Evolutionary conservation across 2,113 vertebrate species (phyloP), one percentile per base, ranked within the genome.

Genomic region (Rhinichthys klamathensis): DNA sequence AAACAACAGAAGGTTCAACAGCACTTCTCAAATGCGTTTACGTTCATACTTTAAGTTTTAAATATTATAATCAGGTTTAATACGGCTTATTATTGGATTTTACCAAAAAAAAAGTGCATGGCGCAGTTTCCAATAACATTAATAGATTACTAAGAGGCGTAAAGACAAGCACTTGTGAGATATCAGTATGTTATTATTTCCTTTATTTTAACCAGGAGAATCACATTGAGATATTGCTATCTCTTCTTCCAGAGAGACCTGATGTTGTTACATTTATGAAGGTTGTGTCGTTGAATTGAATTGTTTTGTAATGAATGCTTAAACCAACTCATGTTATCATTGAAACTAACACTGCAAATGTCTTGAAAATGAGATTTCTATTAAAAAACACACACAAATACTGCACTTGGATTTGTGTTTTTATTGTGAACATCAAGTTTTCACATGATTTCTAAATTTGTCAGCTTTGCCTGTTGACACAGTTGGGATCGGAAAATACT

Each of bases 381-480:
- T 46, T 74, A 54, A 77, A 77, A 4, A 23, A 69, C 35, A 6
- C 35, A 80, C 30, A 27, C 30, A 80, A 30, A 51, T 23, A 51
- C 27, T 51, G 44, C 15, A 35, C 18, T 60, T 15, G 32, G n/a
- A 41, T 38, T 58, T 51, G 61, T 69, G n/a, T 32, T 51, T 51
- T 69, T 30, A 30, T 69, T 81, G 51, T n/a, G 13, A 54, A 51
- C 80, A 82, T 54, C 41, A 54, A 23, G 16, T 32, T 67, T 81
- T 81, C 61, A 49, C 65, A 82, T 83, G 49, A 70, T 89, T 92
- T 60, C 86, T 90, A 85, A 79, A 84, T 85, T 84, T 87, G 80
- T 76, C 86, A 90, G 85, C 87, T 76, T 79, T 86, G 84, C 76
- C 87, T 88, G 88, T 58, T 30, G 80, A 83, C 60, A 87, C 75